These are phyloP conservation scores for Sarotherodon lohbergeri DNA, from an alignment of 2,113 vertebrate species.

Conservation along the genomic window DNA sequence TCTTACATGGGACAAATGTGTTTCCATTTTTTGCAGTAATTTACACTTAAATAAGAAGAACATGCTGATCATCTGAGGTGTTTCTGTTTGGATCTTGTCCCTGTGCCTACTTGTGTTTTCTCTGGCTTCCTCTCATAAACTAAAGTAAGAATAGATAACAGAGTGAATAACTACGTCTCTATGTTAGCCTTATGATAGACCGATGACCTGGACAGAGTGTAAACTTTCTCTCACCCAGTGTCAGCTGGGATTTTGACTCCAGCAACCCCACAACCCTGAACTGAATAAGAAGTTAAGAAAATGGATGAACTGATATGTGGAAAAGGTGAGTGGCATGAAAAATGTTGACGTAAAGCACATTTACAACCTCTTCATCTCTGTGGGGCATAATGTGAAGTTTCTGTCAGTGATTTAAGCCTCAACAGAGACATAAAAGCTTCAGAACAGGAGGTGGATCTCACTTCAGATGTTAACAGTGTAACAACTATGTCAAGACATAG, in stretches of 20 bases:
- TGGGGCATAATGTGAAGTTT: neutral
- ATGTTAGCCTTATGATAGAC: neutral
- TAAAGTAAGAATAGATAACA: neutral
- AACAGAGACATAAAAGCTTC: neutral
- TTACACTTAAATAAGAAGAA: neutral
- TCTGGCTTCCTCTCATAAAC: neutral
- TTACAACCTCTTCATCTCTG: slow-evolving; percentile 8
- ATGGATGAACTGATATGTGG: neutral
- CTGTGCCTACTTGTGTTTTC: neutral
- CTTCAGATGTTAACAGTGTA: neutral
- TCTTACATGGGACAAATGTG: neutral
- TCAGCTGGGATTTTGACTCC: neutral
- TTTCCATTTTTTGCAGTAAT: neutral
- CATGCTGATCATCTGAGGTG: no score
- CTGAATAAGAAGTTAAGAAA: neutral
- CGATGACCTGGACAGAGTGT: neutral
- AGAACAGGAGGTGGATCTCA: neutral
- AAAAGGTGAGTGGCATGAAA: neutral
- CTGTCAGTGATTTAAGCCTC: slow-evolving; percentile 5
- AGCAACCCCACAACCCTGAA: neutral
- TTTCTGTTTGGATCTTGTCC: neutral
- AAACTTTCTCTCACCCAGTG: neutral
- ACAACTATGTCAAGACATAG: neutral
- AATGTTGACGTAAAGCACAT: neutral
- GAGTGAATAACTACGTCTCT: neutral